These are phyloP conservation scores for Pempheris klunzingeri DNA, from an alignment of 2,797 vertebrate species.

Conservation along the genomic window DNA sequence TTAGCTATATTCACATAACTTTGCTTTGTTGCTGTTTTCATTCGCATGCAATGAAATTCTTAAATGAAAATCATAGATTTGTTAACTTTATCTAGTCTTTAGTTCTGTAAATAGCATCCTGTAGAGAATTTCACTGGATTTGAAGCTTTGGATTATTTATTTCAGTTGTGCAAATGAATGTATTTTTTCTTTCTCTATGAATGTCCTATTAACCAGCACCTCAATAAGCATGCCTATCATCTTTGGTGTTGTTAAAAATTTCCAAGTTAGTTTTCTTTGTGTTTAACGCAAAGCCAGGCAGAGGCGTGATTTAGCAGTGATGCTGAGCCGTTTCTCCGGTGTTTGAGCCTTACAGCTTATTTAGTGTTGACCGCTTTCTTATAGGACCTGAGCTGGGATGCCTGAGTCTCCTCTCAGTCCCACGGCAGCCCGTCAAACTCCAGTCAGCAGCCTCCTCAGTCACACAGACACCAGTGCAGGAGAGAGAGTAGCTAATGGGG, in stretches of 20 bases:
- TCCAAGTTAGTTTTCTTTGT: background rate
- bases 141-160: background rate
- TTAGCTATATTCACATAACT: background rate
- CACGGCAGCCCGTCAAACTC: conserved; percentile 70
- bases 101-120: background rate
- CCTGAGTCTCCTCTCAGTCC: conserved; percentile 79
- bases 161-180: background rate
- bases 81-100: background rate
- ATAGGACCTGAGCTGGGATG: conserved; percentile 66
- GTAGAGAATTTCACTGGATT: background rate
- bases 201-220: background rate
- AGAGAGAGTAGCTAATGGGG: conserved; percentile 68
- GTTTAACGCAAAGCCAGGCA: background rate
- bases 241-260: background rate
- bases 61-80: background rate
- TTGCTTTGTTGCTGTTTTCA: background rate
- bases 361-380: conserved; percentile 31
- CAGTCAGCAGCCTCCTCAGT: conserved; percentile 74
- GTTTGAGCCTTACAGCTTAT: conserved; percentile 20
- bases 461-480: conserved; percentile 55
- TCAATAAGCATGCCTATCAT: background rate
- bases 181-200: background rate
- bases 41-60: background rate
- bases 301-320: conserved; percentile 10
- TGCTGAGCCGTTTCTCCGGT: conserved; percentile 8